Evolutionary conservation across 1,140 invertebrate genomes (phyloP).

Genomic region (Holcopasites calliopsidis): DNA sequence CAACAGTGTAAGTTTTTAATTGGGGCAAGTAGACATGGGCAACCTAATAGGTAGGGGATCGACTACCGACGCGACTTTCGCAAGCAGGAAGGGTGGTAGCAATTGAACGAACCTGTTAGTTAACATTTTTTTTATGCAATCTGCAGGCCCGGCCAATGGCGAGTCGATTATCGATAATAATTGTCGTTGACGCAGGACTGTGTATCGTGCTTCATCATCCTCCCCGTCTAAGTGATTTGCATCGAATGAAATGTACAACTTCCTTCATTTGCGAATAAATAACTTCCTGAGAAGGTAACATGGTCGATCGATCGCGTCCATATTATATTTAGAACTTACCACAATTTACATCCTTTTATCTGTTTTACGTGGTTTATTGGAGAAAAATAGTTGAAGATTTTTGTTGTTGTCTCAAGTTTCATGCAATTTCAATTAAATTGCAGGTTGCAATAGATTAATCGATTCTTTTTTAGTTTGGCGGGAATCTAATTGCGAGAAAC

Average conservation of each 20-base stretch:
- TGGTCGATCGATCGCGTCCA: background rate
- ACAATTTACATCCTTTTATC: too few relatives aligned
- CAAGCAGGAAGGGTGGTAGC: background rate
- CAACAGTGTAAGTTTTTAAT: conserved; percentile 15
- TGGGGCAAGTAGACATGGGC: background rate
- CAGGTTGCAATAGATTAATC: too few relatives aligned
- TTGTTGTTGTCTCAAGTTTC: too few relatives aligned
- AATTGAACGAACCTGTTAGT: background rate
- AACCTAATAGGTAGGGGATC: background rate
- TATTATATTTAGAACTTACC: too few relatives aligned
- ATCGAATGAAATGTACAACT: background rate
- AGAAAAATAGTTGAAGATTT: too few relatives aligned
- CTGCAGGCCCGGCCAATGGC: background rate
- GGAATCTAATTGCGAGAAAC: too few relatives aligned
- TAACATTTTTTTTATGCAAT: background rate
- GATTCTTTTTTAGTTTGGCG: too few relatives aligned
- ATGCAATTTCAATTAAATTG: too few relatives aligned
- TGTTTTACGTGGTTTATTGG: too few relatives aligned
- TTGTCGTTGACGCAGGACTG: conserved; percentile 6
- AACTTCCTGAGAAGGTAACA: background rate
- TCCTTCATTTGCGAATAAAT: background rate
- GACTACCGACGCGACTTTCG: background rate
- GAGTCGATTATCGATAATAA: conserved; percentile 28
- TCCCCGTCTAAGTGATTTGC: background rate
- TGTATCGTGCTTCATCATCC: conserved; percentile 1